Percentiles rank a stretch among this genome's conserved stretches.
Evolutionary conservation across 2,888 invertebrate genomes (phyloP).

Genomic region (Anoplius nigerrimus): DNA sequence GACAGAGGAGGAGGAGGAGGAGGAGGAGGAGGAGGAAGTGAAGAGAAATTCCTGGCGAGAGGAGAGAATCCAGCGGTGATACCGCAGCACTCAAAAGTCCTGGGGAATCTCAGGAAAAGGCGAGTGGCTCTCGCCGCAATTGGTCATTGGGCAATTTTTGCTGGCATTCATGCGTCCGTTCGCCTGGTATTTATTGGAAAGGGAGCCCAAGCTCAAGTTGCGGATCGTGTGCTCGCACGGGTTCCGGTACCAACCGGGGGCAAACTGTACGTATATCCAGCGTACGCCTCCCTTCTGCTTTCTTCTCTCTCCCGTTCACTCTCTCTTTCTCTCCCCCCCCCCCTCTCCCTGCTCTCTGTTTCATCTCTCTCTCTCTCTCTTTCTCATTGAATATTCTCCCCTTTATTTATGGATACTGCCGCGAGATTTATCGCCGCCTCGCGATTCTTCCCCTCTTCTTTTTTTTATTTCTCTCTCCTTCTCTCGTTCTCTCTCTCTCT

Average conservation of each 20-base stretch:
- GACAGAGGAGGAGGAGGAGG: neutral
- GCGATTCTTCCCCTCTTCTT: slow-evolving; percentile 31
- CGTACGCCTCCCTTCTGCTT: neutral
- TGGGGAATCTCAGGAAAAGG: slow-evolving; percentile 62
- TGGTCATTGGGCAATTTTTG: slow-evolving; percentile 70
- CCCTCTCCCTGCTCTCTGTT: neutral
- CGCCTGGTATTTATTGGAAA: slow-evolving; percentile 70
- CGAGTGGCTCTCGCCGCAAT: slow-evolving; percentile 61
- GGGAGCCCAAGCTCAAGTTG: slow-evolving; percentile 9
- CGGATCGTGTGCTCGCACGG: neutral
- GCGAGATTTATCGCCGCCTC: slow-evolving; percentile 64
- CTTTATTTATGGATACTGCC: slow-evolving; percentile 67
- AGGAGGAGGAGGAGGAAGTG: slow-evolving; percentile 3
- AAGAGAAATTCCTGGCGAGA: slow-evolving; percentile 49
- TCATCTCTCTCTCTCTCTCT: slow-evolving; percentile 35
- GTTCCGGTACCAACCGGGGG: slow-evolving; percentile 1
- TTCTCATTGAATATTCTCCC: slow-evolving; percentile 69
- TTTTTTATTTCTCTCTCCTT: slow-evolving; percentile 5
- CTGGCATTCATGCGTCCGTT: slow-evolving; percentile 70
- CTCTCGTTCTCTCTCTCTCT: neutral
- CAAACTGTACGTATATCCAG: neutral
- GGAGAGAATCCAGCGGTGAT: slow-evolving; percentile 53
- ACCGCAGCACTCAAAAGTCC: slow-evolving; percentile 54
- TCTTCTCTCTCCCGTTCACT: neutral
- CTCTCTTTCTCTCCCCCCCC: neutral